phyloP scores from a whole-genome alignment of 2,113 vertebrate species.

The Leuciscus idus region DNA sequence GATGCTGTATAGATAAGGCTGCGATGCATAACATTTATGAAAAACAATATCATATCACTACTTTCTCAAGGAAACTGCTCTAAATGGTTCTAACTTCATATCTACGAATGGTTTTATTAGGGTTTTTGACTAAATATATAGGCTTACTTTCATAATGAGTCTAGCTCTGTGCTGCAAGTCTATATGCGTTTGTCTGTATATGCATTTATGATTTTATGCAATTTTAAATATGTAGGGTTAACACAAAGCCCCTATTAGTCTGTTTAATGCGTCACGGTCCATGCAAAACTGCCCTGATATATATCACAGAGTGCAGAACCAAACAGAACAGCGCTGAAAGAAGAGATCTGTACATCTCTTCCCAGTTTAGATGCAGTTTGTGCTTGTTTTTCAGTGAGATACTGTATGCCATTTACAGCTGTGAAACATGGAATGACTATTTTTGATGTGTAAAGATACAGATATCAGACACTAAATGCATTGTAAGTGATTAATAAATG shows the following conservation, averaged over 20 bases:
- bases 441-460: background rate
- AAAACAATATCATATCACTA: background rate
- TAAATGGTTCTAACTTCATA: background rate
- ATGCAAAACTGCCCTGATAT: constrained; percentile 24
- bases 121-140: background rate
- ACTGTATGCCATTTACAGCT: background rate
- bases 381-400: background rate
- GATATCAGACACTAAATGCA: background rate
- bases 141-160: background rate
- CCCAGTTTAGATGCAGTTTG: background rate
- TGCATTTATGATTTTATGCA: background rate
- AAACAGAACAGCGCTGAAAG: too few species aligned
- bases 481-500: background rate
- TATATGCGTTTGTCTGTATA: background rate
- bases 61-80: background rate
- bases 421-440: background rate
- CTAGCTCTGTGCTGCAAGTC: too few species aligned
- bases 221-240: constrained; percentile 12
- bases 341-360: constrained; percentile 2
- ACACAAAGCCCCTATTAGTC: constrained; percentile 1
- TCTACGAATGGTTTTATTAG: background rate
- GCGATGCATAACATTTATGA: background rate
- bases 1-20: constrained; percentile 2
- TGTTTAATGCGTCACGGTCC: constrained; percentile 42
- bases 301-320: background rate